phyloP scores from a whole-genome alignment of 2,113 vertebrate genomes.

The Alligator mississippiensis region DNA sequence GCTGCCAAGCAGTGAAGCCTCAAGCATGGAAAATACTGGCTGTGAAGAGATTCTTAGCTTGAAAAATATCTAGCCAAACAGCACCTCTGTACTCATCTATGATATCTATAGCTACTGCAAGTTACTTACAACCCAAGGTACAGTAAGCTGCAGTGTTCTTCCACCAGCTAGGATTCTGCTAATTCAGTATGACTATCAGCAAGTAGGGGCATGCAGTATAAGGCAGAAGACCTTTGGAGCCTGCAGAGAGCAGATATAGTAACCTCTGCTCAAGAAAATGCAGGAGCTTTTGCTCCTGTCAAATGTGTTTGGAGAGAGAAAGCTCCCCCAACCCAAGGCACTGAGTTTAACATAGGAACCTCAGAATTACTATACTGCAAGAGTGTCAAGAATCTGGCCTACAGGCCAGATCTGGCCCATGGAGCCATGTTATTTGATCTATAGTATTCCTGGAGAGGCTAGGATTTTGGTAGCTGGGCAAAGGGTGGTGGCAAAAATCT shows the following conservation, averaged over 20 bases:
- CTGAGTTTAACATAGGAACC: too few species aligned
- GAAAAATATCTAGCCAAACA: neutral
- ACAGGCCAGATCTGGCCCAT: fast-evolving
- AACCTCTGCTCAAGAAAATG: neutral
- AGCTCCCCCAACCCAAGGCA: neutral
- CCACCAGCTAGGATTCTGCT: too few species aligned
- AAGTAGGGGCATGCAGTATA: neutral
- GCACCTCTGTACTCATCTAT: neutral
- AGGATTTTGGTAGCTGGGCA: too few species aligned
- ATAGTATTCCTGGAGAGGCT: too few species aligned
- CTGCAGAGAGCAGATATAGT: neutral
- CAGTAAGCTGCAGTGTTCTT: too few species aligned
- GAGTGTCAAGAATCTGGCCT: too few species aligned
- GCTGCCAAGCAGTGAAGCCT: neutral
- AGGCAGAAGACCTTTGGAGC: neutral
- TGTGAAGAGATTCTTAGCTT: neutral
- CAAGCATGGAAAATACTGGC: neutral
- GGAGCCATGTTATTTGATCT: too few species aligned
- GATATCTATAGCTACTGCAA: neutral
- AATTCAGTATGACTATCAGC: too few species aligned
- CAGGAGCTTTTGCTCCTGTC: neutral
- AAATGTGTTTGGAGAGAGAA: neutral
- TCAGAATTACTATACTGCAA: too few species aligned
- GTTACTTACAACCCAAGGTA: too few species aligned
- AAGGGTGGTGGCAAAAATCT: too few species aligned